Conservation (phyloP, 2,888 invertebrate species). For the Bibio marci region DNA sequence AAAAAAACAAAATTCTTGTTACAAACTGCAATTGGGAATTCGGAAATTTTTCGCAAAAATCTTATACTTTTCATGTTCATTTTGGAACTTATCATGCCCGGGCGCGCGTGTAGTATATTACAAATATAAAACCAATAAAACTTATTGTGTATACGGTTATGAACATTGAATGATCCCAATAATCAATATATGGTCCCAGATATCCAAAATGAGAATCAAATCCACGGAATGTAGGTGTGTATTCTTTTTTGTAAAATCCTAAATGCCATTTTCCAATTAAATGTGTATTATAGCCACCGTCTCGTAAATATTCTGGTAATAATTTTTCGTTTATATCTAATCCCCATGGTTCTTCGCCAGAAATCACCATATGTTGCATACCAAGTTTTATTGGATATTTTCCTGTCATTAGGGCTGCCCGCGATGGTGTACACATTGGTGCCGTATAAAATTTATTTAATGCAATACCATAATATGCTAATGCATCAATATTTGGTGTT, state of each 20-base stretch:
- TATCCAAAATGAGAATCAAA: constrained; percentile 75
- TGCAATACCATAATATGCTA: constrained; percentile 71
- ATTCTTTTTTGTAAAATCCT: constrained; percentile 45
- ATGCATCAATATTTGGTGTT: constrained; percentile 77
- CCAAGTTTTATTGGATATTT: constrained; percentile 43
- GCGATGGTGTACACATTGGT: constrained; percentile 71
- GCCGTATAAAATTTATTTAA: constrained; percentile 66
- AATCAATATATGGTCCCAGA: constrained; percentile 66
- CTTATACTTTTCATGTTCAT: too few species aligned
- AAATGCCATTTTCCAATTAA: constrained; percentile 86
- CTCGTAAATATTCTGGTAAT: constrained; percentile 47
- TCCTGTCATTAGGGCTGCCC: constrained; percentile 67
- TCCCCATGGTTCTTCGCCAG: too few species aligned
- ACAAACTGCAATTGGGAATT: too few species aligned
- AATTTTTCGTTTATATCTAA: constrained; percentile 49
- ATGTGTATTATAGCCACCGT: constrained; percentile 64
- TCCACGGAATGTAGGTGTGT: constrained; percentile 53
- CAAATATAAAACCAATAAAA: too few species aligned
- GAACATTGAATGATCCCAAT: constrained; percentile 42
- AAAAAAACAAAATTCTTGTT: too few species aligned
- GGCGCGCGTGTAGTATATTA: too few species aligned
- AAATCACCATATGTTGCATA: too few species aligned
- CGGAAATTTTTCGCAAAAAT: too few species aligned
- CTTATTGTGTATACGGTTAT: too few species aligned
- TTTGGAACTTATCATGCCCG: too few species aligned